A percentile compares a stretch with the other conserved stretches of the same genome.
phyloP scores from a whole-genome alignment of 2,113 vertebrate genomes.

The Terrapene triunguis region DNA sequence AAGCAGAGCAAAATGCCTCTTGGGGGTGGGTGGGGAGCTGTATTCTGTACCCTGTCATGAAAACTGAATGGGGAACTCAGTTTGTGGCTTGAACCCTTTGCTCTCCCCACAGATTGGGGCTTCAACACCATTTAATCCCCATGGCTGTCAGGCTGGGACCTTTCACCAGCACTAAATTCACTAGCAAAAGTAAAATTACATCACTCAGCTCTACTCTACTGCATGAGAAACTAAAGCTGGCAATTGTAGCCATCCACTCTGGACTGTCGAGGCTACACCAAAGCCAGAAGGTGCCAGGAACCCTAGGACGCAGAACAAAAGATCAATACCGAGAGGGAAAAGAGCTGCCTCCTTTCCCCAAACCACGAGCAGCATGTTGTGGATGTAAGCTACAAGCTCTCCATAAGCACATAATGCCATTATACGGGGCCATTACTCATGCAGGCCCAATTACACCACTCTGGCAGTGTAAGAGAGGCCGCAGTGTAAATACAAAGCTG shows the following conservation, averaged over 20 bases:
- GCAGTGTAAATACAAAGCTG: conserved; percentile 1
- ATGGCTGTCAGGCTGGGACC: conserved; percentile 15
- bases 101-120: conserved; percentile 32
- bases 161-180: conserved; percentile 41
- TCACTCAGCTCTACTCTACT: neutral
- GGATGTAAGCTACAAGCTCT: neutral
- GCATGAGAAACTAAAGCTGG: conserved; percentile 26
- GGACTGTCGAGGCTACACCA: conserved; percentile 12
- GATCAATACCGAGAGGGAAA: conserved; percentile 6
- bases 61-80: conserved; percentile 64
- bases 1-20: conserved; percentile 72
- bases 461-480: conserved; percentile 24
- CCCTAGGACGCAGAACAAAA: conserved; percentile 17
- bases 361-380: conserved; percentile 47
- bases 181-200: conserved; percentile 43
- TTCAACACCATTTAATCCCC: conserved; percentile 24
- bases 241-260: neutral
- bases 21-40: conserved; percentile 56
- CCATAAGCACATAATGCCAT: neutral
- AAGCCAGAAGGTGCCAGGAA: conserved; percentile 53
- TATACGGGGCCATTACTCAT: conserved; percentile 19
- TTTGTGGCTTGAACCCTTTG: conserved; percentile 43
- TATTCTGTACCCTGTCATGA: conserved; percentile 66
- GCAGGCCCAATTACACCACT: conserved; percentile 15
- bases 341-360: neutral